Base-by-base conservation (phyloP, 1,140 invertebrate genomes). In the Trissolcus basalis region DNA sequence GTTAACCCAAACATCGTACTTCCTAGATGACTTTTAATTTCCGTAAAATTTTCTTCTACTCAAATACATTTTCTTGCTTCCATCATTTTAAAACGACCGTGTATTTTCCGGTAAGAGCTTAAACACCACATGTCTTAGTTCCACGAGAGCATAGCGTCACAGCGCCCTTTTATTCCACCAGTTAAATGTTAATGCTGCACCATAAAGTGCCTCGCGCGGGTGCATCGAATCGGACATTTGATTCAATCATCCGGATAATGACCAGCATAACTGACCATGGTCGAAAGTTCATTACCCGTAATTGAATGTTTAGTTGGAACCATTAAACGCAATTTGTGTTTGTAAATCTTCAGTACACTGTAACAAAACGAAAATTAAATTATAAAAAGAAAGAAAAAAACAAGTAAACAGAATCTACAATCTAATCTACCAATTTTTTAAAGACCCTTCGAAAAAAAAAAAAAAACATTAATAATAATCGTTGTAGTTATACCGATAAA, bases 171-270 rank as follows among this genome's bases (percentile, higher is more conserved):
- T 73, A 65, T 73, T 73, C 49, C 55, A 55, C 44, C 19, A 50
- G 35, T 55, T 56, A 55, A 61, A 67, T 55, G 55, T 15, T 73
- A 73, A 73, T 73, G 56, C 55, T 45, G 60, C n/a, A 13, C 48
- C 55, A 41, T 72, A 72, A 73, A 73, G 61, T 73, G 15, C 60
- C 49, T 59, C 64, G 59, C 55, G 12, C 61, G 32, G 16, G 33
- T 54, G 55, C 61, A 50, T 65, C 70, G 35, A 73, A 60, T 73
- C 11, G 55, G 41, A 73, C 61, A 49, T 55, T 73, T 50, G 55
- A 65, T 67, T 73, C 70, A 60, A 73, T 67, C 70, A 65, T 65
- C 54, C 44, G 32, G 16, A 55, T 73, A 63, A 67, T 73, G 44
- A 35, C 19, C 2, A 39, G 33, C 51, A 73, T 56, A 73, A 60